Percentiles rank a stretch among this genome's conserved stretches.
These are phyloP conservation scores for Umimayanthus kanabou DNA, from an alignment of 92 coral and sea anemone species.

Conservation along the genomic window DNA sequence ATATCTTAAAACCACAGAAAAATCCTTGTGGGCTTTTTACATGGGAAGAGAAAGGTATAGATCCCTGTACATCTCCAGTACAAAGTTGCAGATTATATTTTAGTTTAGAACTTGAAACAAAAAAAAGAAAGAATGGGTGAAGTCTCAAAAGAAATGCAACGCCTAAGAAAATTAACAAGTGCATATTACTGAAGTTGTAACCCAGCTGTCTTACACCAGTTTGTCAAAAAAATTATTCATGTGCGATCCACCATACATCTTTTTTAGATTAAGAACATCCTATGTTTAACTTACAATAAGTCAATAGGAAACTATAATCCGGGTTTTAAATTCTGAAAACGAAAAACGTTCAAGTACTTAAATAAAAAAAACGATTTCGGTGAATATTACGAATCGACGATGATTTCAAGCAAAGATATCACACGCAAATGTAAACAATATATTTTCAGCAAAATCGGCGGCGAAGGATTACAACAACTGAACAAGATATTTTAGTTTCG, in stretches of 20 bases:
- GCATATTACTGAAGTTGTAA: not conserved
- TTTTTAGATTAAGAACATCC: not conserved
- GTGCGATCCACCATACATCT: not conserved
- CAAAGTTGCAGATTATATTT: not conserved
- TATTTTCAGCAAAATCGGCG: conserved; percentile 34
- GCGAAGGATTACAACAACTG: conserved; percentile 21
- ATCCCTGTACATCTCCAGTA: not conserved
- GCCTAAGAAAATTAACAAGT: not conserved
- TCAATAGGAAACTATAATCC: not conserved
- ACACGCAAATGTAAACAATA: conserved; percentile 52
- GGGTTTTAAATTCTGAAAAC: conserved; percentile 23
- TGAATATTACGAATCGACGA: not conserved
- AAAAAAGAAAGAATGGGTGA: not conserved
- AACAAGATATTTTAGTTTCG: conserved; percentile 14
- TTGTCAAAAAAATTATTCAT: conserved; percentile 1
- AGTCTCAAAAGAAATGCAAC: not conserved
- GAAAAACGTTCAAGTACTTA: conserved; percentile 16
- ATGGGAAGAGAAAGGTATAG: not conserved
- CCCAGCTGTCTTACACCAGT: not conserved
- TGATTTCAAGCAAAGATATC: conserved; percentile 33
- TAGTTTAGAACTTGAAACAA: not conserved
- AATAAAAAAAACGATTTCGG: conserved; percentile 25
- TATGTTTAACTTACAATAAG: not conserved
- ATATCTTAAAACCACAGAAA: not conserved
- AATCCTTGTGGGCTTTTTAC: not conserved